Evolutionary conservation across 2,888 invertebrate genomes (phyloP).

Genomic region (Scaeva pyrastri): DNA sequence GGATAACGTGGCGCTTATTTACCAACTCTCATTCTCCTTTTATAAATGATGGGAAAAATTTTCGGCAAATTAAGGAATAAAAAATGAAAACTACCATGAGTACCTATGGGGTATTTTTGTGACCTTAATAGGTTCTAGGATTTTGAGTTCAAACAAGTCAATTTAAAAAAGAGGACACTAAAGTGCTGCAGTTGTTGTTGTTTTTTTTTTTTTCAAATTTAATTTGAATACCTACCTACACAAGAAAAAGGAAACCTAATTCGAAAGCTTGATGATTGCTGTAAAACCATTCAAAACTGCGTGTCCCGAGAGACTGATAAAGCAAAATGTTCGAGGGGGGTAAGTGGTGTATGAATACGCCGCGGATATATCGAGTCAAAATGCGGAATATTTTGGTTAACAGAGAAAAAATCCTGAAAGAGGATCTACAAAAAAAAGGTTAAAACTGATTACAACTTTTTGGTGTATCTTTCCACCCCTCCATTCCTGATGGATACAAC

Average conservation of each 20-base stretch:
- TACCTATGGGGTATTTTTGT: too few species aligned
- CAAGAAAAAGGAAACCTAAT: background rate
- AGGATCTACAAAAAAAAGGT: slow-evolving; percentile 14
- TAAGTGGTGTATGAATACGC: too few species aligned
- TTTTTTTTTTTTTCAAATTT: background rate
- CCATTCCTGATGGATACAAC: slow-evolving; percentile 23
- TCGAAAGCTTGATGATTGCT: slow-evolving; percentile 12
- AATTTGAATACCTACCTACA: background rate
- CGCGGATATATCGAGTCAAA: background rate
- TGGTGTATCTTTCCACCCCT: background rate
- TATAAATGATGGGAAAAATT: slow-evolving; percentile 64
- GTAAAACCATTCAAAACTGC: slow-evolving; percentile 24
- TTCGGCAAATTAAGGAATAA: slow-evolving; percentile 54
- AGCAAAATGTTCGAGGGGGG: background rate
- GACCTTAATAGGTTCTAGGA: background rate
- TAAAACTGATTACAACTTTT: slow-evolving; percentile 66
- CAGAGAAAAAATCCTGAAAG: slow-evolving; percentile 16
- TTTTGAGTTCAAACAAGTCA: background rate
- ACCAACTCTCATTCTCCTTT: background rate
- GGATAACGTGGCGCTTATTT: slow-evolving; percentile 45
- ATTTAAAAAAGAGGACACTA: background rate
- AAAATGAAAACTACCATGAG: background rate
- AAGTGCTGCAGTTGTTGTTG: background rate
- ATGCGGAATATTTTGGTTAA: slow-evolving; percentile 34
- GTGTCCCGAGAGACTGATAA: background rate